Evolutionary conservation across 2,888 invertebrate genomes (phyloP), one percentile per base, ranked within the genome.

Genomic region (Oxytorus armatus): DNA sequence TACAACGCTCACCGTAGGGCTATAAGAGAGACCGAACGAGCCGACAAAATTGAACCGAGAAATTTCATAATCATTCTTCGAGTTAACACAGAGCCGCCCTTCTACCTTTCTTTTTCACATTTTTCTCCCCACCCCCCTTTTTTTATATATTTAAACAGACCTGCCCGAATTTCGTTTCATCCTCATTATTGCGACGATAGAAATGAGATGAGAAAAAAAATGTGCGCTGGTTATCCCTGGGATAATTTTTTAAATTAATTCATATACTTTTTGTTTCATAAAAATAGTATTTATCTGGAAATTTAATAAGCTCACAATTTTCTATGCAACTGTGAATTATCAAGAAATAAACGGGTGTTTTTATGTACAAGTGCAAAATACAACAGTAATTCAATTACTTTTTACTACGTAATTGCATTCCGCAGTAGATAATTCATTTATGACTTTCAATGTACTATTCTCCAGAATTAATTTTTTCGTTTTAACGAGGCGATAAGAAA

Each of bases 1-100:
- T 69, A 77, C 73, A 63, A 51, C 61, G 73, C 68, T 57, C 73
- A 68, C 66, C 68, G 66, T 73, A 74, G 74, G 65, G 44, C 74
- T 66, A 57, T 74, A 74, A 74, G 74, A 57, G 65, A 74, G 65
- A 59, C 73, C 73, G 53, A 77, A 77, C 77, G 69, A 81, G 77
- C 74, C 81, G 51, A 66, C 69, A 59, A 77, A 77, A 81, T 77
- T 73, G 57, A 81, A 81, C 73, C 77, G 80, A 80, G 80, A 77
- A 69, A 81, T 77, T 81, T 81, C 77, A 81, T 81, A 81, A 77
- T 70, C 68, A 69, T 77, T 65, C 66, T 53, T 44, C 65, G 77
- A 69, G 77, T 77, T 69, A 74, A 77, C 77, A 74, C 77, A 39
- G 21, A 69, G 5, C 29, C 51, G 36, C 57, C 44, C 33, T 51